Evolutionary conservation across 2,113 vertebrate species (phyloP).

Genomic region (Oncorhynchus keta): DNA sequence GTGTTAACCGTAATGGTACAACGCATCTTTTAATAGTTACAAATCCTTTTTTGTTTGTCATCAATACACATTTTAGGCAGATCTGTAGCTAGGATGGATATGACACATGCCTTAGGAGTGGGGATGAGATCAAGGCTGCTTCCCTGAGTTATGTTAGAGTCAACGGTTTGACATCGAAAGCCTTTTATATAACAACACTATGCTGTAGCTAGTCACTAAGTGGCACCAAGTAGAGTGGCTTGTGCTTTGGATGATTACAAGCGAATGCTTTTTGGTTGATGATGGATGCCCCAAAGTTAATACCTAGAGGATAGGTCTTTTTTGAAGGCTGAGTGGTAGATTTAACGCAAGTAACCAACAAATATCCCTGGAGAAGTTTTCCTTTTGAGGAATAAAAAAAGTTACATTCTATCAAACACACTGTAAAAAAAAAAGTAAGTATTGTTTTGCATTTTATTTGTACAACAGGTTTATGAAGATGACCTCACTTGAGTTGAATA

Average conservation of each 20-base stretch:
- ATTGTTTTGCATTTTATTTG: constrained; percentile 47
- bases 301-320: constrained; percentile 5
- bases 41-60: constrained; percentile 44
- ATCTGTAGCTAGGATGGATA: constrained; percentile 53
- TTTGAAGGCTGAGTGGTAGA: constrained; percentile 15
- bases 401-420: constrained; percentile 43
- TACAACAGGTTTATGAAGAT: constrained; percentile 41
- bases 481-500: constrained; percentile 13
- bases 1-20: constrained; percentile 64
- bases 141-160: constrained; percentile 69
- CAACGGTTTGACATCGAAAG: not conserved
- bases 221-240: constrained; percentile 34
- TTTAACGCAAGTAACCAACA: constrained; percentile 31
- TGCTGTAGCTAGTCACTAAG: constrained; percentile 1
- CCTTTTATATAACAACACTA: constrained; percentile 11
- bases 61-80: constrained; percentile 57
- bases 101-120: constrained; percentile 38
- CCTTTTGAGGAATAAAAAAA: constrained; percentile 33
- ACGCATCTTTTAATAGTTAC: constrained; percentile 63
- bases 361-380: constrained; percentile 43
- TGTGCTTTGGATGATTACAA: constrained; percentile 59
- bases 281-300: constrained; percentile 7
- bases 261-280: constrained; percentile 24
- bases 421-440: constrained; percentile 61
- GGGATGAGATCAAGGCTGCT: constrained; percentile 79